These are phyloP conservation scores for Lamproptera curius DNA, from an alignment of 2,888 invertebrate genomes.

Conservation along the genomic window DNA sequence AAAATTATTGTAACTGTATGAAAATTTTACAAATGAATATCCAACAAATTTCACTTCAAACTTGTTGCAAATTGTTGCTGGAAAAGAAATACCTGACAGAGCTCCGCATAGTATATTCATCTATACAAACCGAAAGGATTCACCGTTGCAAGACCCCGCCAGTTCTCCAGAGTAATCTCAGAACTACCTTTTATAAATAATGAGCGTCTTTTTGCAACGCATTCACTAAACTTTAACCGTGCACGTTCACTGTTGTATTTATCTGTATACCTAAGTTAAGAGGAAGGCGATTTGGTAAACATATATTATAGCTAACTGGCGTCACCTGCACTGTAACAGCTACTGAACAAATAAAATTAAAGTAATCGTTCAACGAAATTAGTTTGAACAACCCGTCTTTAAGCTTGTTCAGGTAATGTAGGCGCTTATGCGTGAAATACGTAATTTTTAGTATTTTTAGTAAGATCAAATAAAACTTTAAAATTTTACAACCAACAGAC, in stretches of 20 bases:
- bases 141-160: slow-evolving; percentile 83
- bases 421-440: too few species aligned
- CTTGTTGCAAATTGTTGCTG: not conserved
- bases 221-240: not conserved
- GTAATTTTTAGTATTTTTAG: too few species aligned
- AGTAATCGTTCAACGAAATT: too few species aligned
- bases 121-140: slow-evolving; percentile 82
- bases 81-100: slow-evolving; percentile 81
- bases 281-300: not conserved
- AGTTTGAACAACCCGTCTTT: too few species aligned
- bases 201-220: slow-evolving; percentile 51
- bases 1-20: too few species aligned
- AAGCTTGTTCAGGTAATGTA: too few species aligned
- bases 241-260: not conserved
- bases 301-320: too few species aligned
- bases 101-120: slow-evolving; percentile 86
- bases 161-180: slow-evolving; percentile 88
- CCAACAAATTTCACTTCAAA: too few species aligned
- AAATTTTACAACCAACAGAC: too few species aligned
- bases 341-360: too few species aligned
- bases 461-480: too few species aligned
- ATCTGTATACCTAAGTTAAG: not conserved
- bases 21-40: too few species aligned
- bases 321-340: not conserved
- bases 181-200: slow-evolving; percentile 85